These are phyloP conservation scores for Amblyraja radiata DNA, from an alignment of 2,797 vertebrate species.

Conservation along the genomic window DNA sequence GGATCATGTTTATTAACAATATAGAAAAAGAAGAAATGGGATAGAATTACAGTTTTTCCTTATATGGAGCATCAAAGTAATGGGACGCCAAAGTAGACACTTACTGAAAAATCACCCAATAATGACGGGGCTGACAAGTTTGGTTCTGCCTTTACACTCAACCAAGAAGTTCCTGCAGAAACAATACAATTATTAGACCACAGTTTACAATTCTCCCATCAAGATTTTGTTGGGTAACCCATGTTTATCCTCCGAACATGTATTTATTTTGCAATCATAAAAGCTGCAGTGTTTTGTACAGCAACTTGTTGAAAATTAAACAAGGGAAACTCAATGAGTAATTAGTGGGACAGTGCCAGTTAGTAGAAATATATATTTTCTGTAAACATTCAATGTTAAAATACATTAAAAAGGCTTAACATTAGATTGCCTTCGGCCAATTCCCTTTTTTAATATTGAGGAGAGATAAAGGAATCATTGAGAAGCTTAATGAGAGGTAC, in stretches of 20 bases:
- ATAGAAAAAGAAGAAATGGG: too few species aligned
- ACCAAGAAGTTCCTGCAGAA: not conserved
- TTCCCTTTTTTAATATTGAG: not conserved
- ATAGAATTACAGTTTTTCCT: too few species aligned
- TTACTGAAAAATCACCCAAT: too few species aligned
- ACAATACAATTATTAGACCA: not conserved
- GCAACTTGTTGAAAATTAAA: slow-evolving; percentile 4
- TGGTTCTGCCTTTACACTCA: not conserved
- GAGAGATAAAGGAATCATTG: not conserved
- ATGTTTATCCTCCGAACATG: not conserved
- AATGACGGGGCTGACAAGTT: not conserved
- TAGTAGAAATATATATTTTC: not conserved
- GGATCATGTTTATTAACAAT: too few species aligned
- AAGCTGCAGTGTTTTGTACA: not conserved
- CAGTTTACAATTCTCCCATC: not conserved
- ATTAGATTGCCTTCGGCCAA: not conserved
- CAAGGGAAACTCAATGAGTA: not conserved
- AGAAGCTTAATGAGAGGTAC: not conserved
- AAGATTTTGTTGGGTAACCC: not conserved
- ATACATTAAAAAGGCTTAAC: slow-evolving; percentile 5
- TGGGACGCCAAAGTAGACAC: too few species aligned
- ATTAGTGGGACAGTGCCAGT: not conserved
- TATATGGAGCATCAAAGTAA: too few species aligned
- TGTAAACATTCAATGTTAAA: slow-evolving; percentile 20
- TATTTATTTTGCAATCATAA: not conserved